Evolutionary conservation across 1,140 invertebrate species (phyloP).

Genomic region (Drosophila virilis): DNA sequence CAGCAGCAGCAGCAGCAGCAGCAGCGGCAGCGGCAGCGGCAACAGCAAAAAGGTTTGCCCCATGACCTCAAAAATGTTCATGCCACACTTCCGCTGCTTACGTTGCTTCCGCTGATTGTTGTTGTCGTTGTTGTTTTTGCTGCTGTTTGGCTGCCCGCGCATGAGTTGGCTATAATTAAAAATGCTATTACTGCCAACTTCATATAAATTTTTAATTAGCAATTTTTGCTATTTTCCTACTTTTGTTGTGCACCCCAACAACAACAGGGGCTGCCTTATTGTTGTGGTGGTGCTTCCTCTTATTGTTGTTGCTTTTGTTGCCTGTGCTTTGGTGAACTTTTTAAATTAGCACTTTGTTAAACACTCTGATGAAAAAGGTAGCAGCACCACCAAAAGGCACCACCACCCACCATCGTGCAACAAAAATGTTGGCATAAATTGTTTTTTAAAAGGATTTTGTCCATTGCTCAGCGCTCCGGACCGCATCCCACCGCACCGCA

Average conservation of each 20-base stretch:
- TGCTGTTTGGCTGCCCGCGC: conserved; percentile 64
- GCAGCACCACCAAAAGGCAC: conserved; percentile 19
- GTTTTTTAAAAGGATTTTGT: conserved; percentile 82
- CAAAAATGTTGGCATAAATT: conserved; percentile 73
- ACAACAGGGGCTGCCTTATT: conserved; percentile 24
- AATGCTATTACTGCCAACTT: conserved; percentile 83
- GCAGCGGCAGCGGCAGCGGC: conserved; percentile 8
- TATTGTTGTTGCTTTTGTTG: conserved; percentile 44
- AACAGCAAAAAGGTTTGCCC: conserved; percentile 74
- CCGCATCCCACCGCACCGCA: background rate
- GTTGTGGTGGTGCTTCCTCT: conserved; percentile 25
- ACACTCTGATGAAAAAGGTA: conserved; percentile 80
- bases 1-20: background rate
- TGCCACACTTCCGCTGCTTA: conserved; percentile 73
- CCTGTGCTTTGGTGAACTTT: conserved; percentile 65
- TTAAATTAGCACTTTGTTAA: conserved; percentile 84
- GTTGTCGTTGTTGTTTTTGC: conserved; percentile 41
- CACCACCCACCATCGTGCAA: conserved; percentile 14
- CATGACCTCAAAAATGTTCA: conserved; percentile 78
- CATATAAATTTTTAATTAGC: conserved; percentile 84
- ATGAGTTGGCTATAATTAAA: conserved; percentile 83
- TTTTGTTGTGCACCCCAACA: conserved; percentile 61
- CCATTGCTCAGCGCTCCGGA: conserved; percentile 40
- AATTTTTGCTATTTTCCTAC: conserved; percentile 84
- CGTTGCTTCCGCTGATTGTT: conserved; percentile 43